Percentiles rank a stretch among this genome's conserved stretches.
Conservation (phyloP, 2,888 invertebrate species). For the Tetrapedia diversipes region DNA sequence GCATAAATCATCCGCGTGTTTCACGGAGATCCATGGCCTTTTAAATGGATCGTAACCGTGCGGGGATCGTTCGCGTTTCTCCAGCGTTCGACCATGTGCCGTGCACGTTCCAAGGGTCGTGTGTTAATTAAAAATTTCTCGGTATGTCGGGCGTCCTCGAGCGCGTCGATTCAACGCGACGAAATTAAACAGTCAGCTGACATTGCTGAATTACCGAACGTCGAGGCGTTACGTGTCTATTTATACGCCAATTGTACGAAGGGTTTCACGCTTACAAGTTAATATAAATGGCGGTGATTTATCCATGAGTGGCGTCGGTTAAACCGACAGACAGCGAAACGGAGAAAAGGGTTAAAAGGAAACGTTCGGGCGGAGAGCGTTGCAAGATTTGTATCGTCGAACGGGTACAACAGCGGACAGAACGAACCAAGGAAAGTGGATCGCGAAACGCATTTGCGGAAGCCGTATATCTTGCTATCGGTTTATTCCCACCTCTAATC, state of each 20-base stretch:
- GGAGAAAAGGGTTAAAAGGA: not conserved
- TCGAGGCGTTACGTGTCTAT: conserved; percentile 5
- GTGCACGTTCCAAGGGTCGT: not conserved
- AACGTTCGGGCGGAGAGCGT: conserved; percentile 3
- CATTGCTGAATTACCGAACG: conserved; percentile 12
- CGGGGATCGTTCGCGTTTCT: conserved; percentile 29
- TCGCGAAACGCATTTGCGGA: conserved; percentile 53
- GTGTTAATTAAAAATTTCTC: conserved; percentile 19
- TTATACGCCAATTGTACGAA: not conserved
- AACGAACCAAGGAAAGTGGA: conserved; percentile 52
- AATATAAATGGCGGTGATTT: conserved; percentile 26
- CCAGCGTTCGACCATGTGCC: not conserved
- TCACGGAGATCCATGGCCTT: conserved; percentile 55
- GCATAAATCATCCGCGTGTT: conserved; percentile 61
- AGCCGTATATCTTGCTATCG: conserved; percentile 62
- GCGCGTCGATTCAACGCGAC: not conserved
- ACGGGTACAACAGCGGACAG: conserved; percentile 9
- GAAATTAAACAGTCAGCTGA: conserved; percentile 20
- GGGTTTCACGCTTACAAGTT: not conserved
- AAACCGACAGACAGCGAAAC: too few relatives aligned
- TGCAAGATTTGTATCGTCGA: conserved; percentile 26
- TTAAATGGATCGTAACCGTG: conserved; percentile 61
- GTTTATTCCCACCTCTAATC: conserved; percentile 72
- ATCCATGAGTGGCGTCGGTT: not conserved
- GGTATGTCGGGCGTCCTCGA: not conserved